A percentile compares a stretch with the other conserved stretches of the same genome.
Conservation (phyloP, 1,140 invertebrate genomes). For the Drosophila oshimai region DNA sequence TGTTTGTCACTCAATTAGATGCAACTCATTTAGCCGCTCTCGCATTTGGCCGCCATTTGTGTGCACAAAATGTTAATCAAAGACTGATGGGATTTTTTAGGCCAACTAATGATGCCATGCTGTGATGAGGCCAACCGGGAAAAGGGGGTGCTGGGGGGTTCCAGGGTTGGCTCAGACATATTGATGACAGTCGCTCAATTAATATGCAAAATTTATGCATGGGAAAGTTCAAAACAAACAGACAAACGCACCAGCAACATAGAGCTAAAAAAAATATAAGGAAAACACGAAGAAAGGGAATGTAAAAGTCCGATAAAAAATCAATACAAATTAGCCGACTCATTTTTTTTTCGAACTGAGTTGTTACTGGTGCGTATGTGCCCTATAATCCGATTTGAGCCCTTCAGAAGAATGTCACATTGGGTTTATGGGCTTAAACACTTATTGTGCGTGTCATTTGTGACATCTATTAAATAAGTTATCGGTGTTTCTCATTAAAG, state of each 20-base stretch:
- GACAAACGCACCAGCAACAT: constrained; percentile 37
- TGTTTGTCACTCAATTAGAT: constrained; percentile 78
- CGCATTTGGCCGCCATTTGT: constrained; percentile 58
- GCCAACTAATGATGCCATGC: constrained; percentile 58
- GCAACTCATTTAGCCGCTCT: constrained; percentile 69
- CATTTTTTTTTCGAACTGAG: constrained; percentile 13
- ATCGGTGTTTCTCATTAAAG: not conserved
- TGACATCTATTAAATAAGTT: constrained; percentile 17
- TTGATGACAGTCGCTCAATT: constrained; percentile 66
- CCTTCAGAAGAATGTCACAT: constrained; percentile 1
- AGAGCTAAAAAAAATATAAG: constrained; percentile 30
- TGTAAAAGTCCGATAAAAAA: constrained; percentile 53
- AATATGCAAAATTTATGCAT: constrained; percentile 81
- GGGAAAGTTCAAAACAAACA: constrained; percentile 78
- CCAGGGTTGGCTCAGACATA: constrained; percentile 24
- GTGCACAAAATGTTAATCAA: constrained; percentile 78
- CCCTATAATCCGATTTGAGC: constrained; percentile 28
- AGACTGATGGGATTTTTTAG: constrained; percentile 72
- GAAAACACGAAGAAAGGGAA: not conserved
- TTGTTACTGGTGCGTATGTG: constrained; percentile 14
- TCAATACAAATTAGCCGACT: constrained; percentile 66
- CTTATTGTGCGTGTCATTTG: not conserved
- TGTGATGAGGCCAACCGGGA: not conserved
- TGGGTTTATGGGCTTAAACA: not conserved
- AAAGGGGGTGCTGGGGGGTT: not conserved